phyloP scores from a whole-genome alignment of 2,113 vertebrate species.

The Macroglossus sobrinus region DNA sequence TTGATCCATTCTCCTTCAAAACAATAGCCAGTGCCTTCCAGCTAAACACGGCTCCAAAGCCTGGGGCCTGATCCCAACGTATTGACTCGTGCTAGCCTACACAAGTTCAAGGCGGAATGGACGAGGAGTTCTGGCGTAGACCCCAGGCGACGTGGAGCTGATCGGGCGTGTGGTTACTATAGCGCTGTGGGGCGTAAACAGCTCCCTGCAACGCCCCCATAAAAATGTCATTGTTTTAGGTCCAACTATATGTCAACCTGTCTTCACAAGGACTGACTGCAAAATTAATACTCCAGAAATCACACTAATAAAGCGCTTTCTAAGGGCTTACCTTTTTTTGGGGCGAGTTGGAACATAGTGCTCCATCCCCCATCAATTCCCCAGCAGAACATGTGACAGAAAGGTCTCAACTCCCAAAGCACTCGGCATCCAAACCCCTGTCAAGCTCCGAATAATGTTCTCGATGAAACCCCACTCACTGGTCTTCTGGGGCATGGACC shows the following conservation, averaged over 20 bases:
- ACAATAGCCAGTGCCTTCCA: constrained; percentile 1
- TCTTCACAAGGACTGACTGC: neutral
- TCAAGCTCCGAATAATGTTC: neutral
- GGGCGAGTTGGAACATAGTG: neutral
- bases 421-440: neutral
- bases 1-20: neutral
- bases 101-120: neutral
- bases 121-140: neutral
- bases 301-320: neutral
- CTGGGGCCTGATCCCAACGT: neutral
- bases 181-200: neutral
- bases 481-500: neutral
- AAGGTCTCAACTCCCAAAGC: neutral
- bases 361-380: neutral
- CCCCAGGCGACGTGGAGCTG: neutral
- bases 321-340: neutral
- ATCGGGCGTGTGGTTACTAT: neutral
- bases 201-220: neutral
- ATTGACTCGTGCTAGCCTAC: neutral
- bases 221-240: neutral
- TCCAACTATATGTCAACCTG: neutral
- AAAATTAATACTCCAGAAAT: neutral
- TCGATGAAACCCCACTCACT: neutral
- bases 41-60: neutral
- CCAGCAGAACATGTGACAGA: neutral